A percentile compares a stretch with the other conserved stretches of the same genome.
These are phyloP conservation scores for Cephonodes hylas DNA, from an alignment of 2,888 invertebrate species.

Conservation along the genomic window DNA sequence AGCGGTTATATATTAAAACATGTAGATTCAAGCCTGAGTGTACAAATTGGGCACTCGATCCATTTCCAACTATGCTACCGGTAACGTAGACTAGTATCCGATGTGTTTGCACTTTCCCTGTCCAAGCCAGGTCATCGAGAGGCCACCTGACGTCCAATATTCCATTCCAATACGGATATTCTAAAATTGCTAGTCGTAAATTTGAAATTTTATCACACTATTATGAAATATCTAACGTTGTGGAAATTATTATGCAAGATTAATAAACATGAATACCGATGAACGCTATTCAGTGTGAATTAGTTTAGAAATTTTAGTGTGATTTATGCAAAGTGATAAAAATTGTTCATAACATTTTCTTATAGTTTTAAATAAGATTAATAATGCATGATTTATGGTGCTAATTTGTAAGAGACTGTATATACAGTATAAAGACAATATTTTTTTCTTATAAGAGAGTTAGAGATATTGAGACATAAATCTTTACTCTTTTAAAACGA, in stretches of 20 bases:
- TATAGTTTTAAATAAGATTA: neutral
- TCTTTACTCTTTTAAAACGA: too few relatives aligned
- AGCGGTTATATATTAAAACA: too few relatives aligned
- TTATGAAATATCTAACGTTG: neutral
- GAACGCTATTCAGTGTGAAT: neutral
- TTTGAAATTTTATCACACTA: neutral
- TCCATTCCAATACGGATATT: slow-evolving; percentile 11
- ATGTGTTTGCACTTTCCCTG: neutral
- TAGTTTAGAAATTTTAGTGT: neutral
- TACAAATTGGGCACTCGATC: too few relatives aligned
- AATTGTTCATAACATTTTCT: neutral
- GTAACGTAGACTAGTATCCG: neutral
- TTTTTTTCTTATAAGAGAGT: too few relatives aligned
- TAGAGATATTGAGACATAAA: too few relatives aligned
- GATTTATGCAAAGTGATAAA: neutral
- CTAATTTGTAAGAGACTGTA: too few relatives aligned
- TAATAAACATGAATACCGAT: neutral
- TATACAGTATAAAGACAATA: too few relatives aligned
- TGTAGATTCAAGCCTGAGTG: too few relatives aligned
- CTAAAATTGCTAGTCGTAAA: slow-evolving; percentile 9
- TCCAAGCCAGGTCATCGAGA: neutral
- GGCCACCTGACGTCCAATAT: neutral
- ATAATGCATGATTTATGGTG: too few relatives aligned
- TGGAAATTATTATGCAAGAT: neutral
- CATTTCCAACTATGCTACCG: too few relatives aligned